These are phyloP conservation scores for Halisarca cf. caerulea DNA, from an alignment of 37 sponge, comb jelly and placozoan genomes.

Conservation along the genomic window DNA sequence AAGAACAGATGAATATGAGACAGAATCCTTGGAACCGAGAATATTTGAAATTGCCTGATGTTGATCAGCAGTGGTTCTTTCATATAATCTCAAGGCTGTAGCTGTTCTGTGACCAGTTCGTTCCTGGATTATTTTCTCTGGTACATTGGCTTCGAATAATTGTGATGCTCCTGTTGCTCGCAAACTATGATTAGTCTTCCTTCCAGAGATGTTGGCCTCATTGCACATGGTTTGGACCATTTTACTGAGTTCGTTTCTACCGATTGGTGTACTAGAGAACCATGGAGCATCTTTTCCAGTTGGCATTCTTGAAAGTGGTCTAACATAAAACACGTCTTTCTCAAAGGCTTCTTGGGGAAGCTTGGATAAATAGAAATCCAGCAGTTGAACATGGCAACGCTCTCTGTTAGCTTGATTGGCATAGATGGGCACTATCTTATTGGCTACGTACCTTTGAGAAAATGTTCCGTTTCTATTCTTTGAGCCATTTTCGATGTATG, in stretches of 20 bases:
- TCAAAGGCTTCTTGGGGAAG: background rate
- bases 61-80: background rate
- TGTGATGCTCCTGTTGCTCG: background rate
- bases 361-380: background rate
- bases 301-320: background rate
- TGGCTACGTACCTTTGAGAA: background rate
- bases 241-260: background rate
- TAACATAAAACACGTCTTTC: background rate
- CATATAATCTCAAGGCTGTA: no score
- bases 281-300: background rate
- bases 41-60: background rate
- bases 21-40: no score
- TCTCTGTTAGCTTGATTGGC: background rate
- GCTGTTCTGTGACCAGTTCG: slow-evolving; percentile 12
- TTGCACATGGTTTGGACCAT: background rate
- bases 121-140: background rate
- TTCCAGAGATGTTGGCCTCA: background rate
- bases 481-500: background rate
- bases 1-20: no score
- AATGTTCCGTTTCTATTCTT: background rate
- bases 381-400: background rate
- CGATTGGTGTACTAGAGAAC: slow-evolving; percentile 8
- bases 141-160: background rate
- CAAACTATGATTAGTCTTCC: slow-evolving; percentile 8
- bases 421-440: background rate